phyloP scores from a whole-genome alignment of 2,797 vertebrate species.

The Arctocebus calabarensis region DNA sequence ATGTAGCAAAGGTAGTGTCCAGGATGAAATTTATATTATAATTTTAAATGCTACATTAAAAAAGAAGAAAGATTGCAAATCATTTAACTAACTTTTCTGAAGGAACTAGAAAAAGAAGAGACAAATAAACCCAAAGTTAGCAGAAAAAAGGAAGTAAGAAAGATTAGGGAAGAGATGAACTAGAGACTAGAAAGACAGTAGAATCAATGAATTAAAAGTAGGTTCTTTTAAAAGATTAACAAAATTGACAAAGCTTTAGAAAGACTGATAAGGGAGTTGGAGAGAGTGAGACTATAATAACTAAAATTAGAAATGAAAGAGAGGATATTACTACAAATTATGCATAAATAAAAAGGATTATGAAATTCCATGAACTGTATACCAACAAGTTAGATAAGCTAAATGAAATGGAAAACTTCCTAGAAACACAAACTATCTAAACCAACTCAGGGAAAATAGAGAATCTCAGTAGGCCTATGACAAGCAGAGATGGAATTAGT shows the following conservation, averaged over 20 bases:
- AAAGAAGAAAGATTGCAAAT: neutral
- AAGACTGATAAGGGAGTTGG: neutral
- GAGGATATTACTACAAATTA: neutral
- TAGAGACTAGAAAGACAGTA: neutral
- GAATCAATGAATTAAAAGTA: neutral
- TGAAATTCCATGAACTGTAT: neutral
- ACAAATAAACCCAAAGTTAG: neutral
- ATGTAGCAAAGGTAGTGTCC: neutral
- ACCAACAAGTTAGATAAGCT: neutral
- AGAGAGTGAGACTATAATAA: neutral
- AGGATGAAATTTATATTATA: neutral
- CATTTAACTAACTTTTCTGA: neutral
- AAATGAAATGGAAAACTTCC: neutral
- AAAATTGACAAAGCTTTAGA: neutral
- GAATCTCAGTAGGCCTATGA: neutral
- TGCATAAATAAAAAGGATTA: neutral
- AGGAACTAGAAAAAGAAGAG: neutral
- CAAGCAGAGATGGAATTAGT: neutral
- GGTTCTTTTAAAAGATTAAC: neutral
- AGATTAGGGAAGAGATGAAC: neutral
- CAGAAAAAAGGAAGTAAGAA: neutral
- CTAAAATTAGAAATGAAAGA: neutral
- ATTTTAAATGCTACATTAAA: neutral
- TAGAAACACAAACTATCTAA: neutral
- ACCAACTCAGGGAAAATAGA: neutral